These are phyloP conservation scores for Pavo muticus DNA, from an alignment of 2,113 vertebrate genomes.

Conservation along the genomic window DNA sequence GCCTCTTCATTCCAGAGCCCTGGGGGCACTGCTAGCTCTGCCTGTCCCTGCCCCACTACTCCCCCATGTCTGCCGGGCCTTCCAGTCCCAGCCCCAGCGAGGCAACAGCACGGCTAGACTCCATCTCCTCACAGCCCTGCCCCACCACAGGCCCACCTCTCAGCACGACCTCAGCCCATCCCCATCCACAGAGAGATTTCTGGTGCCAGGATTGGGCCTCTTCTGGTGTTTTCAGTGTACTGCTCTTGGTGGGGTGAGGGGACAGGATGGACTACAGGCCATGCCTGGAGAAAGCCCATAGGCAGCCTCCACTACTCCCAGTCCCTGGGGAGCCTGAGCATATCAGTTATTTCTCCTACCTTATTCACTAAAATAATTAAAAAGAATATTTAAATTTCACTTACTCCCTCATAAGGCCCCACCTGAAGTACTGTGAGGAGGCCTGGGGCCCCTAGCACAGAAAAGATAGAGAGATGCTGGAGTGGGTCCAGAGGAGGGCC, in stretches of 20 bases:
- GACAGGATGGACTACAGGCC: not conserved
- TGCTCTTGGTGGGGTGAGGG: not conserved
- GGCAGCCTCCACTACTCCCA: rapidly evolving
- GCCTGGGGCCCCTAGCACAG: no score
- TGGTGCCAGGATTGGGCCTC: rapidly evolving
- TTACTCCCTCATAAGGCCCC: not conserved
- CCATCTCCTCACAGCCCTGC: not conserved
- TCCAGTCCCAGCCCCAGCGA: not conserved
- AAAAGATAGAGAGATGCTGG: no score
- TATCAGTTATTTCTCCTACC: not conserved
- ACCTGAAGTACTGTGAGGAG: no score
- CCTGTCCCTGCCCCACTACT: not conserved
- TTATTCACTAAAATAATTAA: not conserved
- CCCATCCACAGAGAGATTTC: not conserved
- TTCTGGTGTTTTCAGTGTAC: rapidly evolving
- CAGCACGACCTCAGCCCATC: not conserved
- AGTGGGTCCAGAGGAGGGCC: no score
- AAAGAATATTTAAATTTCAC: not conserved
- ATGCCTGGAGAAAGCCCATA: not conserved
- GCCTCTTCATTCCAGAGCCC: not conserved
- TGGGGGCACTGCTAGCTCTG: not conserved
- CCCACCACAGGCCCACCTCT: not conserved
- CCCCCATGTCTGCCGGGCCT: not conserved
- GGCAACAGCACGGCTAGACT: not conserved
- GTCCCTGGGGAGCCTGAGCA: not conserved